Evolutionary conservation across 1,140 invertebrate species (phyloP).

Genomic region (Bombus superbus): DNA sequence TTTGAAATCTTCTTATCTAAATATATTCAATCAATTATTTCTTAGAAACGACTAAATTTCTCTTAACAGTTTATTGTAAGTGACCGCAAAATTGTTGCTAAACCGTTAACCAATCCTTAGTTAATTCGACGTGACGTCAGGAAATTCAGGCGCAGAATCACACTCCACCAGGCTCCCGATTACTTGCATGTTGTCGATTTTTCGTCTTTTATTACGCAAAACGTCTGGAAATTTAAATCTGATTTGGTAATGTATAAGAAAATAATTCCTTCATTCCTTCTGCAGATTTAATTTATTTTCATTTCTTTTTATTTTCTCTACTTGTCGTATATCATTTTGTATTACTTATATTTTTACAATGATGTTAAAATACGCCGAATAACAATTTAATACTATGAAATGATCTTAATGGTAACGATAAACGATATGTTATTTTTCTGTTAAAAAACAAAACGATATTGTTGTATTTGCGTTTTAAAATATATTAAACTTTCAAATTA

Average conservation of each 20-base stretch:
- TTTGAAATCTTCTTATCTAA: not conserved
- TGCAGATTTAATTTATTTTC: no score
- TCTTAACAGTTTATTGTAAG: not conserved
- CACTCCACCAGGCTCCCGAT: constrained; percentile 32
- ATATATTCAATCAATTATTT: not conserved
- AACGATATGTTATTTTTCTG: not conserved
- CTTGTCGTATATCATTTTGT: not conserved
- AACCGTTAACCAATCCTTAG: constrained; percentile 42
- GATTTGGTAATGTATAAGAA: constrained; percentile 45
- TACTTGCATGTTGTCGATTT: constrained; percentile 32
- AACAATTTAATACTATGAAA: not conserved
- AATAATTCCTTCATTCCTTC: not conserved
- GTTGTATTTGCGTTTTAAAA: not conserved
- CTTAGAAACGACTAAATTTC: not conserved
- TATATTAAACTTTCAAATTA: not conserved
- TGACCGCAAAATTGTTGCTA: constrained; percentile 10
- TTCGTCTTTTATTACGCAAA: constrained; percentile 43
- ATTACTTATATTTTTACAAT: not conserved
- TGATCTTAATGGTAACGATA: not conserved
- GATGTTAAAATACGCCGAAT: not conserved
- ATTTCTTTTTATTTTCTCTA: not conserved
- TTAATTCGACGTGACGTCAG: constrained; percentile 40
- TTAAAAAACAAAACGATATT: not conserved
- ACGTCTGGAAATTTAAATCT: constrained; percentile 16
- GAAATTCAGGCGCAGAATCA: constrained; percentile 59